Evolutionary conservation across 2,113 vertebrate species (phyloP), one percentile per base, ranked within the genome.

Genomic region (Peromyscus leucopus): DNA sequence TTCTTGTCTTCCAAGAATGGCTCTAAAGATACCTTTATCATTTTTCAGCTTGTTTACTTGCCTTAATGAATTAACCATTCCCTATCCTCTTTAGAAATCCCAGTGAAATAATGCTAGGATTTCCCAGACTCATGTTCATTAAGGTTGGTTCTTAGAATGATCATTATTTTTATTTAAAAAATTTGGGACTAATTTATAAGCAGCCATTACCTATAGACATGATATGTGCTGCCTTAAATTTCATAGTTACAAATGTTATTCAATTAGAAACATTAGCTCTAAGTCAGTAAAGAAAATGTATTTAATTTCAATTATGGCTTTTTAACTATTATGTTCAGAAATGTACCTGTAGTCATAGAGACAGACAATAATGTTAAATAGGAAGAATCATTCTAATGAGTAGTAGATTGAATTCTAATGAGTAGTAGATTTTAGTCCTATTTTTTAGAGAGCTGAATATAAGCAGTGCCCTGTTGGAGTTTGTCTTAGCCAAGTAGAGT

Each of bases 191-290:
- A 63, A 95, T 96, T 72, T 76, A 59, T 93, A 87, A 69, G 36
- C 9, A 22, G 39, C 24, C 7, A 86, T 46, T 91, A 5, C 0
- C 51, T 75, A 51, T 48, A 96, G n/a, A n/a, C 24, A 6, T 90
- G 31, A 88, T 96, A 22, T 95, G 31, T 93, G 79, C 96, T 75
- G 1, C 3, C 55, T 89, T 55, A 79, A 26, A 63, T 94, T 93
- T 76, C 75, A 42, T 90, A 87, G 69, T 67, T 80, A 63, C 19
- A 76, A 51, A 7, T 72, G 57, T 39, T 76, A 1, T 16, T 98
- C 94, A 96, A 94, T 96, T 84, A 33, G 78, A 93, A 97, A 90
- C 11, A 92, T 94, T 94, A 97, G 75, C 89, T 92, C 12, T 94
- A 2, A 92, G 84, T 98, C 7, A 72, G 89, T 94, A 59, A 78